Percentiles rank a stretch among this genome's conserved stretches.
These are phyloP conservation scores for Vanacampus margaritifer DNA, from an alignment of 2,113 vertebrate species.

Conservation along the genomic window DNA sequence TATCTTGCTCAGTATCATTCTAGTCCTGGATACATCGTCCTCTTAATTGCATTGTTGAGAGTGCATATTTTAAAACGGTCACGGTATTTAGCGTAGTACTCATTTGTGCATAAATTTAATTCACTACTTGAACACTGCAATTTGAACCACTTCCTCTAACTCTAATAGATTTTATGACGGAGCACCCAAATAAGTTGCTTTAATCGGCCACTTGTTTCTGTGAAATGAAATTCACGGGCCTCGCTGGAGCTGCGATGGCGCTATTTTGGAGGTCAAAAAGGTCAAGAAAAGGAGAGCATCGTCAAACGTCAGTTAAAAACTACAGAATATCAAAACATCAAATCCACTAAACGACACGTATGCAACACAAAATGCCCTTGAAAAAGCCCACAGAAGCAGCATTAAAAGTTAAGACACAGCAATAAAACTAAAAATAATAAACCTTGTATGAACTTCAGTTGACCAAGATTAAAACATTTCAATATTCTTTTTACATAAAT, in stretches of 20 bases:
- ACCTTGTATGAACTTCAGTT: conserved; percentile 13
- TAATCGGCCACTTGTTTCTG: conserved; percentile 50
- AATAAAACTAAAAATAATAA: conserved; percentile 66
- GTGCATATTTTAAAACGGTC: conserved; percentile 44
- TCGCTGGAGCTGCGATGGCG: conserved; percentile 40
- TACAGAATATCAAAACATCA: conserved; percentile 55
- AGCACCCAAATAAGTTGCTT: conserved; percentile 36
- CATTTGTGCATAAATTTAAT: neutral
- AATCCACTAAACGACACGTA: conserved; percentile 61
- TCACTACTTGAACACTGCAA: conserved; percentile 14
- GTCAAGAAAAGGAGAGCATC: conserved; percentile 46
- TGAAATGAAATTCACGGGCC: conserved; percentile 45
- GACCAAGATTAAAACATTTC: conserved; percentile 50
- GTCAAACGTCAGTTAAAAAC: conserved; percentile 12
- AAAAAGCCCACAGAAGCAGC: conserved; percentile 69
- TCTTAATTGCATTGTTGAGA: conserved; percentile 18
- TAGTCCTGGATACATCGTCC: conserved; percentile 26
- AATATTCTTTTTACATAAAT: conserved; percentile 11
- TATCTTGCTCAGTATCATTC: conserved; percentile 22
- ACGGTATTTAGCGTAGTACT: neutral
- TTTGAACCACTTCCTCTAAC: conserved; percentile 14
- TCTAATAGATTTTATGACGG: conserved; percentile 22
- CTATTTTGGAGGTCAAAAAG: conserved; percentile 40
- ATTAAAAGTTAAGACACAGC: conserved; percentile 60
- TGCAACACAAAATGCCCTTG: conserved; percentile 64